These are phyloP conservation scores for Drosophila willistoni DNA, from an alignment of 1,140 invertebrate genomes.

Conservation along the genomic window DNA sequence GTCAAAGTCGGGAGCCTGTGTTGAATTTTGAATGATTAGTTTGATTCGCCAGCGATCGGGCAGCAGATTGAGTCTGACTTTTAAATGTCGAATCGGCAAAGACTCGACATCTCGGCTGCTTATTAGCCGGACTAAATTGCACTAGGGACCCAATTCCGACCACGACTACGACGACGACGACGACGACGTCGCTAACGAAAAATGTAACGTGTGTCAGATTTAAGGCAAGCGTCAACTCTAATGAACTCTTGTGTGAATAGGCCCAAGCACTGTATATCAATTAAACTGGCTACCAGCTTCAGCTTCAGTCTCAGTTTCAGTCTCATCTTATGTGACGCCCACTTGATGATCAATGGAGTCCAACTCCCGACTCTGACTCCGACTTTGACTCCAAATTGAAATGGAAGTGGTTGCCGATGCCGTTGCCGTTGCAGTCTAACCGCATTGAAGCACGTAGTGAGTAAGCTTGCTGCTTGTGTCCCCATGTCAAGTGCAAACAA, in stretches of 20 bases:
- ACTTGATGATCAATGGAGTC: slow-evolving; percentile 56
- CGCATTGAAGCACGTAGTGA: slow-evolving; percentile 60
- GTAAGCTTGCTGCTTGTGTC: slow-evolving; percentile 29
- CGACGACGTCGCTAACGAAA: slow-evolving; percentile 48
- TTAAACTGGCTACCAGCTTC: slow-evolving; percentile 64
- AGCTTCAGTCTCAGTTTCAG: slow-evolving; percentile 1
- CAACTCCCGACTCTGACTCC: not conserved
- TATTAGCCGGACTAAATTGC: slow-evolving; percentile 81
- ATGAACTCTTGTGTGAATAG: slow-evolving; percentile 82
- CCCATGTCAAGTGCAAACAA: slow-evolving; percentile 61
- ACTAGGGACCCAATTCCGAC: slow-evolving; percentile 77
- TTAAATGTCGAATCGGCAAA: slow-evolving; percentile 63
- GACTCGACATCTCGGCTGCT: slow-evolving; percentile 72
- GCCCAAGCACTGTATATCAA: slow-evolving; percentile 74
- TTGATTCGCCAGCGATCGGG: slow-evolving; percentile 77
- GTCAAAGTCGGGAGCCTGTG: slow-evolving; percentile 65
- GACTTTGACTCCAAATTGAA: not conserved
- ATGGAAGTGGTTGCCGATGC: slow-evolving; percentile 2
- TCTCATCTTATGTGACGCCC: slow-evolving; percentile 44
- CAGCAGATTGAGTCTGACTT: slow-evolving; percentile 79
- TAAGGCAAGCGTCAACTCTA: slow-evolving; percentile 82
- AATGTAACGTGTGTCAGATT: slow-evolving; percentile 83
- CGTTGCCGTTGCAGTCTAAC: slow-evolving; percentile 18
- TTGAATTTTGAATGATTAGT: slow-evolving; percentile 83
- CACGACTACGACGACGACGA: slow-evolving; percentile 32